phyloP scores from a whole-genome alignment of 2,797 vertebrate species.

The Carapus acus region DNA sequence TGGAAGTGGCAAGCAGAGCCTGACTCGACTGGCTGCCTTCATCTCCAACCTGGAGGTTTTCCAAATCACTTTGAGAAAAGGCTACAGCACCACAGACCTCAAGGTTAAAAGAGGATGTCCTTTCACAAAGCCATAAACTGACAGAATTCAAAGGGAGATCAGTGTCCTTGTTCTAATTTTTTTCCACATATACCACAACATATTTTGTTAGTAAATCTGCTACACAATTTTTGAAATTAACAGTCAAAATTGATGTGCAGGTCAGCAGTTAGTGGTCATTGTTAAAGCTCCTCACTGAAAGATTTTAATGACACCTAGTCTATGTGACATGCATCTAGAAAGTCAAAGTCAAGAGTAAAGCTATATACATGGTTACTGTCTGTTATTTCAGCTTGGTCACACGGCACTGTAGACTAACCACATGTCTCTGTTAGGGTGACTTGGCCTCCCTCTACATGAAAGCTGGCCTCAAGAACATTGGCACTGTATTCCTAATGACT shows the following conservation, averaged over 20 bases:
- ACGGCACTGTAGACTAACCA: conserved; percentile 24
- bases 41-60: conserved; percentile 89
- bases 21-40: conserved; percentile 91
- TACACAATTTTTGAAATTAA: too few relatives aligned
- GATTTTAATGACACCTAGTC: too few relatives aligned
- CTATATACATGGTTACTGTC: too few relatives aligned
- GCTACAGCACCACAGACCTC: conserved; percentile 82
- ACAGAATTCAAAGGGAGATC: conserved; percentile 5
- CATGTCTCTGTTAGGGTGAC: conserved; percentile 73
- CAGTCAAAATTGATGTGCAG: too few relatives aligned
- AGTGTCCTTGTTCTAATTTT: too few relatives aligned
- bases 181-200: too few relatives aligned
- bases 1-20: conserved; percentile 92
- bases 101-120: conserved; percentile 72
- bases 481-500: conserved; percentile 88
- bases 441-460: conserved; percentile 84
- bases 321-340: too few relatives aligned
- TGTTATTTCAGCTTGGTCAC: conserved; percentile 13
- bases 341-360: too few relatives aligned
- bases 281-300: too few relatives aligned
- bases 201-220: too few relatives aligned
- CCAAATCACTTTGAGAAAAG: conserved; percentile 90
- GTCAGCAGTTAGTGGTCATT: too few relatives aligned
- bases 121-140: background rate
- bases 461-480: conserved; percentile 84